phyloP scores from a whole-genome alignment of 1,140 invertebrate species.

The Pogonomyrmex californicus region DNA sequence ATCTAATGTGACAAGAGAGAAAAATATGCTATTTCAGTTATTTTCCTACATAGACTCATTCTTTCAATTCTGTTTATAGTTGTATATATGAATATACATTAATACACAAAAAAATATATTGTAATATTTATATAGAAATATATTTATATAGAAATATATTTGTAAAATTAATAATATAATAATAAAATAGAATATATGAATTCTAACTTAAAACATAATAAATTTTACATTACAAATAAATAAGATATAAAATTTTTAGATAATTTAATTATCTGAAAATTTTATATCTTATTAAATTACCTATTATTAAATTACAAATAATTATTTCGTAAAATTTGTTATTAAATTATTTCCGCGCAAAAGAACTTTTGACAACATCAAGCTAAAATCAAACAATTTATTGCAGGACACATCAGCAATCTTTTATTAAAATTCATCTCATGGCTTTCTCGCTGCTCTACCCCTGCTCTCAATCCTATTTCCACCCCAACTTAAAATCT shows the following conservation, averaged over 20 bases:
- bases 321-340: constrained; percentile 19
- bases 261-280: background rate
- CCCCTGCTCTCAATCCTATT: constrained; percentile 31
- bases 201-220: background rate
- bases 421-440: constrained; percentile 70
- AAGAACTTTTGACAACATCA: constrained; percentile 21
- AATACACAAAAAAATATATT: no score
- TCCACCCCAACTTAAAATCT: constrained; percentile 52
- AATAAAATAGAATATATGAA: background rate
- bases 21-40: background rate
- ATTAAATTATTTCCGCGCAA: constrained; percentile 6
- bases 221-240: background rate
- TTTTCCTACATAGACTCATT: background rate
- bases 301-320: constrained; percentile 15
- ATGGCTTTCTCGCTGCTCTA: constrained; percentile 44
- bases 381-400: constrained; percentile 54
- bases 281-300: background rate
- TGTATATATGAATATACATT: background rate
- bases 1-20: background rate
- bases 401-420: constrained; percentile 14
- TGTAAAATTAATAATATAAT: background rate
- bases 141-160: no score
- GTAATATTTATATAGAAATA: no score
- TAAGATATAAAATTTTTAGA: background rate
- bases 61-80: background rate